Evolutionary conservation across 2,797 vertebrate species (phyloP), one percentile per base, ranked within the genome.

Genomic region (Valencia hispanica): DNA sequence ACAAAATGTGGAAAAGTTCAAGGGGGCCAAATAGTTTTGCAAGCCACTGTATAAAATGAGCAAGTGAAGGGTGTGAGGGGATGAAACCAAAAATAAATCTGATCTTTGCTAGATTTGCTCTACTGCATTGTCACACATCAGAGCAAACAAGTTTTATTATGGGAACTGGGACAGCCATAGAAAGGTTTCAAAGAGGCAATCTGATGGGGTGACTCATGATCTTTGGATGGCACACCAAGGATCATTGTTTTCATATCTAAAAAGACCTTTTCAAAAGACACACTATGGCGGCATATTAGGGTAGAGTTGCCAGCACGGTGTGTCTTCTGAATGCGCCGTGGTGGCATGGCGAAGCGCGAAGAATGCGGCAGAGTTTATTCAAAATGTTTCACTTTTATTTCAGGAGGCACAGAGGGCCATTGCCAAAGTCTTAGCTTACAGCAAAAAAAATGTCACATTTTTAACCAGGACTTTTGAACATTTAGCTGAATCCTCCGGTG

Each of bases 1-100:
- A n/a, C n/a, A n/a, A n/a, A n/a, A n/a, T n/a, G n/a, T n/a, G n/a
- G n/a, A n/a, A n/a, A n/a, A n/a, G n/a, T n/a, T n/a, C n/a, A n/a
- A n/a, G n/a, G n/a, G n/a, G n/a, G n/a, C n/a, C n/a, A n/a, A n/a
- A n/a, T n/a, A n/a, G n/a, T n/a, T n/a, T n/a, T n/a, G n/a, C n/a
- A n/a, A n/a, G n/a, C n/a, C n/a, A n/a, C n/a, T n/a, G n/a, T n/a
- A n/a, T n/a, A n/a, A n/a, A n/a, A n/a, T n/a, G n/a, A 79, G 74
- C 85, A 69, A 74, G 75, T 53, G 34, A 34, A 34, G 45, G 70
- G 34, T 2, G 53, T 51, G 79, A 75, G 39, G n/a, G 73, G 70
- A 53, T 25, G 22, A n/a, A 72, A 77, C 72, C 74, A 77, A 48
- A 72, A 75, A 74, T 68, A 82, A 43, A 72, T 71, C 75, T 68